Conservation (phyloP, 2,113 vertebrate genomes). For the Malurus cyaneus region DNA sequence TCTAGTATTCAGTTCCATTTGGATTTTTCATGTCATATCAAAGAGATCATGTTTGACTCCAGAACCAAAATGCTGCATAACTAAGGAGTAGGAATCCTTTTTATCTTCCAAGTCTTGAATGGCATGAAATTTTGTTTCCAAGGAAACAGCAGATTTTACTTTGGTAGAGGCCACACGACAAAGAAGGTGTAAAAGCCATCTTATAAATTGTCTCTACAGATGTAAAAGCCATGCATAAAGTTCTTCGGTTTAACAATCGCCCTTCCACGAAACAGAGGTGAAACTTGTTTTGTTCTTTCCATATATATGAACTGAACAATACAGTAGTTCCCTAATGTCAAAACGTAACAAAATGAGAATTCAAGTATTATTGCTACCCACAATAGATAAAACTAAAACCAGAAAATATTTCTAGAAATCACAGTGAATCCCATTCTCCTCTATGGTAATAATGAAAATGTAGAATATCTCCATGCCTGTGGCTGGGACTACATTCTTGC, state of each 20-base stretch:
- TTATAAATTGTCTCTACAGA: neutral
- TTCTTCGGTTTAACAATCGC: neutral
- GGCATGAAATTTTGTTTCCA: conserved; percentile 31
- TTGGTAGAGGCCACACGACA: neutral
- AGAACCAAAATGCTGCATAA: neutral
- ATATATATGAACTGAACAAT: neutral
- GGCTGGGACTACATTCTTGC: neutral
- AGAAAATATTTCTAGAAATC: neutral
- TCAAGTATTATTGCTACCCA: neutral
- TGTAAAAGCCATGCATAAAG: neutral
- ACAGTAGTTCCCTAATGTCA: neutral
- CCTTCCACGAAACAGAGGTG: neutral
- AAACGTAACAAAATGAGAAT: neutral
- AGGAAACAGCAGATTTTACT: conserved; percentile 23
- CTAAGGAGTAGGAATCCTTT: neutral
- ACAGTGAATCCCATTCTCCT: neutral
- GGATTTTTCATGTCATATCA: neutral
- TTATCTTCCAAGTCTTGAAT: conserved; percentile 8
- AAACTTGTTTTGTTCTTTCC: neutral
- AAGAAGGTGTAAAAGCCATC: neutral
- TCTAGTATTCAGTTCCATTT: neutral
- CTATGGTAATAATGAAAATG: neutral
- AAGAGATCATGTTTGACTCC: neutral
- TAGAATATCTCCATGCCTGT: neutral
- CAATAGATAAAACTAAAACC: neutral